Evolutionary conservation across 2,113 vertebrate genomes (phyloP).

Genomic region (Hemibagrus wyckioides): DNA sequence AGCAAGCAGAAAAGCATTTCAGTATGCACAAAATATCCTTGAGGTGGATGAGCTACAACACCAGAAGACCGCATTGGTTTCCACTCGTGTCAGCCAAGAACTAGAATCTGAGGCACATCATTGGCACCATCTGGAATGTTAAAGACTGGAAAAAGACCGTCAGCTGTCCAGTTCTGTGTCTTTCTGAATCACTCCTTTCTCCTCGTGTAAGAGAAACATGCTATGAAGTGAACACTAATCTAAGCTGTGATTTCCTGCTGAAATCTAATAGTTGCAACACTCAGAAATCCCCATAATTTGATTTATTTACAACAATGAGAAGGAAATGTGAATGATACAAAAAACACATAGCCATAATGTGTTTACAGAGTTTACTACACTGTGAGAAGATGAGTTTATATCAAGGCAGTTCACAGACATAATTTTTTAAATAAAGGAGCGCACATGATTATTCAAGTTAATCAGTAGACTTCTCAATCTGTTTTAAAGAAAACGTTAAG

Average conservation of each 20-base stretch:
- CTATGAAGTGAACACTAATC: not conserved
- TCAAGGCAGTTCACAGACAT: not conserved
- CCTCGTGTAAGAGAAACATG: not conserved
- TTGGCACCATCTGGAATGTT: too few species aligned
- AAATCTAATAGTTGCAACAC: not conserved
- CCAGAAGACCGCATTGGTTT: too few species aligned
- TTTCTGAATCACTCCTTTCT: not conserved
- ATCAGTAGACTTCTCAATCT: not conserved
- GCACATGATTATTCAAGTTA: not conserved
- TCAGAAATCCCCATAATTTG: not conserved
- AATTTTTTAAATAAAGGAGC: not conserved
- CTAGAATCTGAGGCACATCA: too few species aligned
- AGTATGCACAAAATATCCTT: too few species aligned
- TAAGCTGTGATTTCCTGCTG: not conserved
- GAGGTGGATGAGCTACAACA: too few species aligned
- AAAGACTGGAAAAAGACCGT: not conserved
- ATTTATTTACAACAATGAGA: not conserved
- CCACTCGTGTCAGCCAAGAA: too few species aligned
- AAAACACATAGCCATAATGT: not conserved
- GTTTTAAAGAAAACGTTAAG: not conserved
- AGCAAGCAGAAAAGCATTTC: too few species aligned
- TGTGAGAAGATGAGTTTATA: not conserved
- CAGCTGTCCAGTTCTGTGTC: not conserved
- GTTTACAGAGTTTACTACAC: not conserved
- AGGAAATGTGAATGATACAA: not conserved